phyloP scores from a whole-genome alignment of 2,797 vertebrate genomes.

The Galago senegalensis region DNA sequence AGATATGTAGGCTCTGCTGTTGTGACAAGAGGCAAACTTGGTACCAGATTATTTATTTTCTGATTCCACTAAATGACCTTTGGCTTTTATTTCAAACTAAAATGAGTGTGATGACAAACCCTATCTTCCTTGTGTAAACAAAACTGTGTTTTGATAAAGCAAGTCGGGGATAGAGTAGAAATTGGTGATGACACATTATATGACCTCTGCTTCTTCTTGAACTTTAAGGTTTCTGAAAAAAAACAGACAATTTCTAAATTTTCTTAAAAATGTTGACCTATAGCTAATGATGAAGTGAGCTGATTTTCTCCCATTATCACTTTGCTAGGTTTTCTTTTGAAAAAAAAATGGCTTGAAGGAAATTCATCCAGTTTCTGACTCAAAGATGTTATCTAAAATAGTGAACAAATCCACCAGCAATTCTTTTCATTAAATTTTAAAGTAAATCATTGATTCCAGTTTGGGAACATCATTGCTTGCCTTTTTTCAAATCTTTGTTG shows the following conservation, averaged over 20 bases:
- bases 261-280: background rate
- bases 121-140: background rate
- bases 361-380: slow-evolving; percentile 38
- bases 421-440: slow-evolving; percentile 20
- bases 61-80: slow-evolving; percentile 28
- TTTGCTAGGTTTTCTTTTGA: background rate
- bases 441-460: background rate
- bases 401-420: background rate
- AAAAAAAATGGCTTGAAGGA: background rate
- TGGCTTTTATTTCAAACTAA: slow-evolving; percentile 55
- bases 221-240: background rate
- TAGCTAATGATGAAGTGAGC: background rate
- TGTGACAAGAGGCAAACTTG: background rate
- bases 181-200: background rate
- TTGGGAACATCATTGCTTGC: background rate
- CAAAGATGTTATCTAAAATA: background rate
- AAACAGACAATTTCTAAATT: background rate
- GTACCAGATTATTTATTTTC: slow-evolving; percentile 49
- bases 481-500: background rate
- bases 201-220: background rate
- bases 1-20: background rate
- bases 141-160: slow-evolving; percentile 61
- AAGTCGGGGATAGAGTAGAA: slow-evolving; percentile 38
- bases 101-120: slow-evolving; percentile 9
- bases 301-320: background rate